Evolutionary conservation across 2,888 invertebrate genomes (phyloP).

Genomic region (Drosophila nigricruria): DNA sequence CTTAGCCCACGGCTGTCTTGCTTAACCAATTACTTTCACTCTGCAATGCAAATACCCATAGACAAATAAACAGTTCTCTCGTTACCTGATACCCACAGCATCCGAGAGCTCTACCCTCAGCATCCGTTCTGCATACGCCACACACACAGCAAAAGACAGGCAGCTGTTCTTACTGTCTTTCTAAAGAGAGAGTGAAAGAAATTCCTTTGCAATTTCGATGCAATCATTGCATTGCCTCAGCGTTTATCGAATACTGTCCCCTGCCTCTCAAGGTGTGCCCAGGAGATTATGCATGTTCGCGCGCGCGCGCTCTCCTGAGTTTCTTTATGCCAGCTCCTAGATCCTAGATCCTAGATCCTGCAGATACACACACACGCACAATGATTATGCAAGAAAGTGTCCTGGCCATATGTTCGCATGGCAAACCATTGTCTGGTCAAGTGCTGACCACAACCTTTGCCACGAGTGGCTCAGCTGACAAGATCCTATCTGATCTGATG

Average conservation of each 20-base stretch:
- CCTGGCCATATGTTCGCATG: slow-evolving; percentile 10
- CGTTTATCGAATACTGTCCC: slow-evolving; percentile 56
- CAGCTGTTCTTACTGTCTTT: slow-evolving; percentile 47
- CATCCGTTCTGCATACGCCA: slow-evolving; percentile 58
- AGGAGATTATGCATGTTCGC: slow-evolving; percentile 71
- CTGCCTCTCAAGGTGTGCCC: slow-evolving; percentile 54
- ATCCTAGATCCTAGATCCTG: slow-evolving; percentile 49
- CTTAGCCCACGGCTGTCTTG: slow-evolving; percentile 1
- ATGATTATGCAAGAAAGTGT: slow-evolving; percentile 68
- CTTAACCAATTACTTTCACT: slow-evolving; percentile 54
- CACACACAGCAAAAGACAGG: slow-evolving; percentile 20
- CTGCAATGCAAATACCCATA: slow-evolving; percentile 51
- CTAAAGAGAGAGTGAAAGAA: slow-evolving; percentile 16
- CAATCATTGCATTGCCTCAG: slow-evolving; percentile 52
- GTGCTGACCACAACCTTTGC: slow-evolving; percentile 59
- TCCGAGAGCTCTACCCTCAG: slow-evolving; percentile 7
- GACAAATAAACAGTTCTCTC: slow-evolving; percentile 52
- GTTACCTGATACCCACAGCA: slow-evolving; percentile 59
- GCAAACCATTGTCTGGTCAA: slow-evolving; percentile 57
- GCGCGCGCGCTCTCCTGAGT: slow-evolving; percentile 28
- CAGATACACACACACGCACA: slow-evolving; percentile 45
- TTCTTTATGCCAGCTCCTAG: not conserved
- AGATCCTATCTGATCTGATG: slow-evolving; percentile 15
- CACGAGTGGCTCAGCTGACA: slow-evolving; percentile 20
- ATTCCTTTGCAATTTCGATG: slow-evolving; percentile 65